phyloP scores from a whole-genome alignment of 2,113 vertebrate genomes.

The Etheostoma cragini region DNA sequence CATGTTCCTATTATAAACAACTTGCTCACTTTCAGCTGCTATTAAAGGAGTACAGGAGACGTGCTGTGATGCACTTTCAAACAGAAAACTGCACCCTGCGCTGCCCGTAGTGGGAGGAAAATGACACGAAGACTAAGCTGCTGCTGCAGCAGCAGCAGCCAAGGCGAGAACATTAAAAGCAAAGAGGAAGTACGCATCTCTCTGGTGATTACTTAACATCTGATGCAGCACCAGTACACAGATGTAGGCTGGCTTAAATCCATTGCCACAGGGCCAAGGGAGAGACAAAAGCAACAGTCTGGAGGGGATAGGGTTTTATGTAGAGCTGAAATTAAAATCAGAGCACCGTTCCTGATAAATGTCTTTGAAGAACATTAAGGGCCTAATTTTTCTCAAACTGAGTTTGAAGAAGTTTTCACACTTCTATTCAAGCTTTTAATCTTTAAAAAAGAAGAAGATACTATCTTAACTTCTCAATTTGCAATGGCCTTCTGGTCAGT shows the following conservation, averaged over 20 bases:
- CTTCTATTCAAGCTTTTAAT: conserved; percentile 36
- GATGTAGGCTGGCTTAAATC: conserved; percentile 75
- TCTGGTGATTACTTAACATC: conserved; percentile 72
- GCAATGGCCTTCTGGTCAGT: background rate
- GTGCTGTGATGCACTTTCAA: conserved; percentile 22
- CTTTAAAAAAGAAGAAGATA: background rate
- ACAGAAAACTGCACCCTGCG: conserved; percentile 37
- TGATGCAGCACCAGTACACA: conserved; percentile 63
- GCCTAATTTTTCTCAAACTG: conserved; percentile 25
- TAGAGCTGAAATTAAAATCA: conserved; percentile 56
- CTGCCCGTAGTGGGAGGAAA: conserved; percentile 54
- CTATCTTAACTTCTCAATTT: conserved; percentile 9
- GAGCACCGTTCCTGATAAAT: conserved; percentile 57
- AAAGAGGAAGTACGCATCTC: conserved; percentile 63
- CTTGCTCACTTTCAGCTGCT: conserved; percentile 28
- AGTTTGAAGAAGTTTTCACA: conserved; percentile 30
- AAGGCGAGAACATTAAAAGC: conserved; percentile 60
- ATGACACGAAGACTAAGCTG: conserved; percentile 50
- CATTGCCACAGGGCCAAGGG: conserved; percentile 63
- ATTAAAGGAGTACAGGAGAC: conserved; percentile 28
- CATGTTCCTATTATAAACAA: conserved; percentile 24
- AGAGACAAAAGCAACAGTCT: conserved; percentile 70
- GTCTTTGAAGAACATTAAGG: conserved; percentile 65
- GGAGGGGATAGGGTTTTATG: conserved; percentile 58
- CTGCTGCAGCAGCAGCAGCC: conserved; percentile 44